phyloP scores from a whole-genome alignment of 2,797 vertebrate genomes.

The Phoxinus dragarum region DNA sequence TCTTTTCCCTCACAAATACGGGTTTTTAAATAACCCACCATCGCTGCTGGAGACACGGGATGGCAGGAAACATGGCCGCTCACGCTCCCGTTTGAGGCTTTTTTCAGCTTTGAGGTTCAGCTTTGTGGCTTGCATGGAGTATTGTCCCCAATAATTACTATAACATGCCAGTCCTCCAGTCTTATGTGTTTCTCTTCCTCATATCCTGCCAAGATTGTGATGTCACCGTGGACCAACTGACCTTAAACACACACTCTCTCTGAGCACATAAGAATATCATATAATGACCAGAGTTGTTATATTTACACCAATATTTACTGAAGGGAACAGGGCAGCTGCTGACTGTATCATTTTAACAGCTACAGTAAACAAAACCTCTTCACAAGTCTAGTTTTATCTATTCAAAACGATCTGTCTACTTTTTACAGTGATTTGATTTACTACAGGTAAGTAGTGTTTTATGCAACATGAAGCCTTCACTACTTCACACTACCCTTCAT shows the following conservation, averaged over 20 bases:
- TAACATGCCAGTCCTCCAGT: slow-evolving; percentile 40
- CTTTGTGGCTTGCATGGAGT: slow-evolving; percentile 51
- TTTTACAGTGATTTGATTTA: background rate
- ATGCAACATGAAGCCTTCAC: no score
- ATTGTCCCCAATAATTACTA: slow-evolving; percentile 55
- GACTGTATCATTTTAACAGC: background rate
- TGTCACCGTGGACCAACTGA: slow-evolving; percentile 26
- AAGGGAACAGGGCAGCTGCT: background rate
- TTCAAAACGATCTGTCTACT: background rate
- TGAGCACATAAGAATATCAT: background rate
- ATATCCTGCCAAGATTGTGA: slow-evolving; percentile 33
- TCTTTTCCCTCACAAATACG: slow-evolving; percentile 59
- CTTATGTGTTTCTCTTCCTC: slow-evolving; percentile 35
- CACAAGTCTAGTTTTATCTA: background rate
- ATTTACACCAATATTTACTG: background rate
- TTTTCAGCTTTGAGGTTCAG: slow-evolving; percentile 55
- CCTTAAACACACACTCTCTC: background rate
- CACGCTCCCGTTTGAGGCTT: slow-evolving; percentile 32
- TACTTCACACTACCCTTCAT: background rate
- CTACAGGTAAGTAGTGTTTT: background rate
- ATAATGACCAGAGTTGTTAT: background rate
- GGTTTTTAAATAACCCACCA: slow-evolving; percentile 57
- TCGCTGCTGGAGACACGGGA: slow-evolving; percentile 57
- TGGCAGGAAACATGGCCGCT: slow-evolving; percentile 21
- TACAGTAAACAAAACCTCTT: background rate